phyloP scores from a whole-genome alignment of 2,888 invertebrate species.

The Cryptophagus acutangulus region DNA sequence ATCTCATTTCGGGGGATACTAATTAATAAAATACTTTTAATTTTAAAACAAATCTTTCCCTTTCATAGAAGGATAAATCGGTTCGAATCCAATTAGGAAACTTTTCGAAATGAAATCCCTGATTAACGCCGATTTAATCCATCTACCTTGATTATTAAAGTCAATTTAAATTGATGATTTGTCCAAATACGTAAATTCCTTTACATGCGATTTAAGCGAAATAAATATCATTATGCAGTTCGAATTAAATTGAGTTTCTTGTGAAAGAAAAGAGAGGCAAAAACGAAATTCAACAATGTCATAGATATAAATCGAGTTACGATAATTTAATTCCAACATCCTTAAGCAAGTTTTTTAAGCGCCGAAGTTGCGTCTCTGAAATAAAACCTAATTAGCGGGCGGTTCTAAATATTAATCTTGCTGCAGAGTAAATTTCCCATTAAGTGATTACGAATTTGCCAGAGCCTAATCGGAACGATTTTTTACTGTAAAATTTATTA shows the following conservation, averaged over 20 bases:
- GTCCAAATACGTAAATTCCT: too few species aligned
- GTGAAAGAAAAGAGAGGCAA: too few species aligned
- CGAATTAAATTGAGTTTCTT: conserved; percentile 5
- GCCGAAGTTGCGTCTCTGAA: conserved; percentile 5
- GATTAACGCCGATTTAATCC: too few species aligned
- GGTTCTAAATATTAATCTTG: conserved; percentile 9
- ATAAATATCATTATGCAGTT: conserved; percentile 3
- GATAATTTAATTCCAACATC: conserved; percentile 6
- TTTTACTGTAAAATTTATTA: conserved; percentile 6
- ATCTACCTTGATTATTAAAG: too few species aligned
- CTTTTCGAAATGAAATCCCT: too few species aligned
- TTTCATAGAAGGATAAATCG: too few species aligned
- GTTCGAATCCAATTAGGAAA: too few species aligned
- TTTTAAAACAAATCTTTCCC: too few species aligned
- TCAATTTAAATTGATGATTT: too few species aligned
- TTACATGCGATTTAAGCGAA: too few species aligned
- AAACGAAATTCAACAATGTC: conserved; percentile 6
- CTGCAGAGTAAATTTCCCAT: conserved; percentile 9
- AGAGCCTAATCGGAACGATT: conserved; percentile 5
- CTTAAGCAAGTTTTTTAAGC: conserved; percentile 5
- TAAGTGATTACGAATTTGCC: conserved; percentile 8
- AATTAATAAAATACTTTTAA: too few species aligned
- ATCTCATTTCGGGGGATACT: too few species aligned
- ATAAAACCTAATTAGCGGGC: conserved; percentile 7
- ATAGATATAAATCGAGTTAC: conserved; percentile 7